Conservation (phyloP, 2,113 vertebrate species). For the Scomber japonicus region DNA sequence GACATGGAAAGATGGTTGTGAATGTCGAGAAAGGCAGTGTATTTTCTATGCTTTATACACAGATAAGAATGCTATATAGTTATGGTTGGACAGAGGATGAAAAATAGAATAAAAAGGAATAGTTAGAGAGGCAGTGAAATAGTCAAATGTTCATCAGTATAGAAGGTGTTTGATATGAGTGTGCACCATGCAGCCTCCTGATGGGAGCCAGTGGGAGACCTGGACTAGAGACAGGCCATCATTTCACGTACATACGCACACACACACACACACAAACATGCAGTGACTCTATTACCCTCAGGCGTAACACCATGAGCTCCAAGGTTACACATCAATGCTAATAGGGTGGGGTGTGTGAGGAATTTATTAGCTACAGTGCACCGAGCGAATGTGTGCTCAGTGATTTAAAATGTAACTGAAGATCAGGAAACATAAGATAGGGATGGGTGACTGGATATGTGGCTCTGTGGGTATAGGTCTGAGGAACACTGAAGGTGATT, state of each 20-base stretch:
- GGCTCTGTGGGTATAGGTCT: background rate
- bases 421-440: conserved; percentile 32
- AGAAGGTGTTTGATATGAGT: conserved; percentile 57
- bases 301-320: conserved; percentile 77
- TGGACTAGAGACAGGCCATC: conserved; percentile 48
- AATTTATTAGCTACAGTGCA: conserved; percentile 72
- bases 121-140: background rate
- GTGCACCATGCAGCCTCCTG: conserved; percentile 57
- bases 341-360: conserved; percentile 70
- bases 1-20: background rate
- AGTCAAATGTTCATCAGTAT: conserved; percentile 29
- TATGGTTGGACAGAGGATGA: accelerated
- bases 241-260: conserved; percentile 28
- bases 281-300: conserved; percentile 62
- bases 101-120: conserved; percentile 8
- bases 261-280: conserved; percentile 31
- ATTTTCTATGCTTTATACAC: background rate
- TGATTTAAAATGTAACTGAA: conserved; percentile 56
- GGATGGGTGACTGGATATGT: background rate
- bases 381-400: conserved; percentile 25
- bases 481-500: conserved; percentile 11
- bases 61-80: background rate
- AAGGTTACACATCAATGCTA: conserved; percentile 81
- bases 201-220: conserved; percentile 65
- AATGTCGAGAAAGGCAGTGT: background rate